A percentile compares a stretch with the other conserved stretches of the same genome.
phyloP scores from a whole-genome alignment of 2,797 vertebrate species.

The Oryzias sinensis region DNA sequence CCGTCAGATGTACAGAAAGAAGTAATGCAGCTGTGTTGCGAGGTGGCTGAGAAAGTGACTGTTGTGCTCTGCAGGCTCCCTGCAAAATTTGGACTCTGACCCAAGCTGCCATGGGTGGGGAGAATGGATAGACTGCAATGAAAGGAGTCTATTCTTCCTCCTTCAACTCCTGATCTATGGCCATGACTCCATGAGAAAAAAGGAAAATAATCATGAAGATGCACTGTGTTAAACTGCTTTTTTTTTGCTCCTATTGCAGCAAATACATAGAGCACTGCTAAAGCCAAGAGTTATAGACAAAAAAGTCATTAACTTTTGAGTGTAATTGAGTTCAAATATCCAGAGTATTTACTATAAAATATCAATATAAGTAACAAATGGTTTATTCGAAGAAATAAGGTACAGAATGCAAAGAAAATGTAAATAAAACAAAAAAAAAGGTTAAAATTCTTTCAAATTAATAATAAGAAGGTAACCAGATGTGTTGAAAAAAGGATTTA shows the following conservation, averaged over 20 bases:
- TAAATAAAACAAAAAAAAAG: too few species aligned
- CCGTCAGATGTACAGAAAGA: slow-evolving; percentile 5
- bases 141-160: slow-evolving; percentile 78
- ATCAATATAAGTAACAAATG: too few species aligned
- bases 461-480: too few species aligned
- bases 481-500: too few species aligned
- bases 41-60: slow-evolving; percentile 28
- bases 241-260: not conserved
- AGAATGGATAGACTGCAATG: slow-evolving; percentile 59
- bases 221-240: not conserved
- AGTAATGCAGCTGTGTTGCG: slow-evolving; percentile 12
- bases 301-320: too few species aligned
- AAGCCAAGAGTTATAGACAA: too few species aligned
- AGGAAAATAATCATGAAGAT: slow-evolving; percentile 28
- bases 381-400: too few species aligned
- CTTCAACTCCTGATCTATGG: slow-evolving; percentile 62
- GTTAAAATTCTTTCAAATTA: too few species aligned
- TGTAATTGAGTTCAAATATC: too few species aligned
- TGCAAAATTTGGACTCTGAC: slow-evolving; percentile 69
- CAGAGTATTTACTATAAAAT: too few species aligned
- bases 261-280: too few species aligned
- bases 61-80: slow-evolving; percentile 54
- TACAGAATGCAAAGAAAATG: too few species aligned
- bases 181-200: slow-evolving; percentile 63
- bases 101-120: slow-evolving; percentile 56